Evolutionary conservation across 2,888 invertebrate species (phyloP).

Genomic region (Pammene fasciana): DNA sequence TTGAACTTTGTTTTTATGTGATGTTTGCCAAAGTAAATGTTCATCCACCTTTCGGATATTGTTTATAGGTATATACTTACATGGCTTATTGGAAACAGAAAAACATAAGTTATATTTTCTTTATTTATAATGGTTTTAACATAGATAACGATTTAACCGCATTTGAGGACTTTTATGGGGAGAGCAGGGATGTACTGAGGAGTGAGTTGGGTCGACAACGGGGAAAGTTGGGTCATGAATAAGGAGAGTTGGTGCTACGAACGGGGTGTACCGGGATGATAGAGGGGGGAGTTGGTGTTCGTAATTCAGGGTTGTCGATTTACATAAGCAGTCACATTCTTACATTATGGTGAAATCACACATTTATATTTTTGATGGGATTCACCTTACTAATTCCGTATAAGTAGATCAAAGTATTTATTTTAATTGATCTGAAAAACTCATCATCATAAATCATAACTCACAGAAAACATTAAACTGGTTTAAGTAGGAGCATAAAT

Average conservation of each 20-base stretch:
- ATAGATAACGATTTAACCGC: neutral
- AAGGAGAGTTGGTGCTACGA: too few relatives aligned
- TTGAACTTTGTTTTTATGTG: neutral
- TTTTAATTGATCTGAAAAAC: too few relatives aligned
- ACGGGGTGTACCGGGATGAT: too few relatives aligned
- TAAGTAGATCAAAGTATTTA: too few relatives aligned
- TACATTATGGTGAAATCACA: neutral
- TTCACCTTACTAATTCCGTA: neutral
- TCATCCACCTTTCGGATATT: slow-evolving; percentile 3
- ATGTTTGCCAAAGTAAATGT: slow-evolving; percentile 1
- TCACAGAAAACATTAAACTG: too few relatives aligned
- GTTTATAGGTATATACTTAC: slow-evolving; percentile 8
- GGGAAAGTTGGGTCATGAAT: too few relatives aligned
- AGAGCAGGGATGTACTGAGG: neutral
- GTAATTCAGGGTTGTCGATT: too few relatives aligned
- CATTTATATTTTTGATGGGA: neutral
- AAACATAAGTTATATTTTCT: slow-evolving; percentile 1
- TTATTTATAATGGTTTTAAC: neutral
- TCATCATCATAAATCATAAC: too few relatives aligned
- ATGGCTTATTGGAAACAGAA: neutral
- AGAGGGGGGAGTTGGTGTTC: too few relatives aligned
- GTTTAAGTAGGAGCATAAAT: too few relatives aligned
- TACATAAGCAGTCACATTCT: too few relatives aligned
- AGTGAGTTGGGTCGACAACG: neutral
- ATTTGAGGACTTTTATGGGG: slow-evolving; percentile 1